These are phyloP conservation scores for Stenodera caucasica DNA, from an alignment of 2,888 invertebrate genomes.

Conservation along the genomic window DNA sequence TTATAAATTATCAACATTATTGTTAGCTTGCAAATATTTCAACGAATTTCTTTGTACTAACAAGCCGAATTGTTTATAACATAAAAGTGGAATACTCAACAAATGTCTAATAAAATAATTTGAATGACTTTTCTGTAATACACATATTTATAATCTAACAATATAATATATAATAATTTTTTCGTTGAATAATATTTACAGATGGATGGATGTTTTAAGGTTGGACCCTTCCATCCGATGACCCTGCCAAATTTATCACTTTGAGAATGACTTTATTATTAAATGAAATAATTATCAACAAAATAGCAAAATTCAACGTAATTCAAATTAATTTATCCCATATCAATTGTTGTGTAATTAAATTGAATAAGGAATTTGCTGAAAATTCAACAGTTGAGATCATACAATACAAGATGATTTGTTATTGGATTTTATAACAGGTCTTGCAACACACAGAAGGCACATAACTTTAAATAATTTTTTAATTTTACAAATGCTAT, in stretches of 20 bases:
- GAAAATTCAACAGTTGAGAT: constrained; percentile 11
- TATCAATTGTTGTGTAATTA: neutral
- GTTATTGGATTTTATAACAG: constrained; percentile 8
- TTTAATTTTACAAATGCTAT: constrained; percentile 5
- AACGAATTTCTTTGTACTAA: constrained; percentile 18
- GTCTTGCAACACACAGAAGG: neutral
- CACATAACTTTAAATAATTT: constrained; percentile 4
- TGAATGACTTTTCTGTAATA: neutral
- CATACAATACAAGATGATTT: constrained; percentile 4
- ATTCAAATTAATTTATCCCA: neutral
- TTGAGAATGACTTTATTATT: neutral
- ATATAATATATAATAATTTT: neutral
- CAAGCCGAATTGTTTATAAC: constrained; percentile 13
- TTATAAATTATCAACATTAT: constrained; percentile 12
- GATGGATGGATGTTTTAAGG: constrained; percentile 9
- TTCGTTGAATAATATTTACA: constrained; percentile 11
- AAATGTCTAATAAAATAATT: constrained; percentile 6
- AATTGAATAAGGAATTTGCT: constrained; percentile 9
- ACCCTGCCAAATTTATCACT: constrained; percentile 15
- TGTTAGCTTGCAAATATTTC: constrained; percentile 9
- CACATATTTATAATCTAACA: neutral
- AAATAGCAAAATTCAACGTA: constrained; percentile 5
- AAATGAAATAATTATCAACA: constrained; percentile 9
- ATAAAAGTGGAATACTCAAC: constrained; percentile 8
- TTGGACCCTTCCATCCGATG: constrained; percentile 13